Percentiles rank a stretch among this genome's conserved stretches.
These are phyloP conservation scores for Cavia porcellus DNA, from an alignment of 2,113 vertebrate genomes.

Conservation along the genomic window DNA sequence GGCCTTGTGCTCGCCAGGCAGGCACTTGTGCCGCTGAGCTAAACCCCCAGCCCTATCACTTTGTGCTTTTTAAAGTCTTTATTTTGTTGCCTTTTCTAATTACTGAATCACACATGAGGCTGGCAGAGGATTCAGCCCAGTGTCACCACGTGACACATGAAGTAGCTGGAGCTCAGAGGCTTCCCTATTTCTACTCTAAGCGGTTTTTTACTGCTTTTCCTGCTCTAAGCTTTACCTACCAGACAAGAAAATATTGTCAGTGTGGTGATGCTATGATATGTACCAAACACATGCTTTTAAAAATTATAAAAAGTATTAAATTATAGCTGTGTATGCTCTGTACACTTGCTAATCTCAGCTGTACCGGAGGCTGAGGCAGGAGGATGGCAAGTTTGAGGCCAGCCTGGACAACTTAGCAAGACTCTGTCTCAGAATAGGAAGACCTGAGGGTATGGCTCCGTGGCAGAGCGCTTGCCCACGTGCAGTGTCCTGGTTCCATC, in stretches of 20 bases:
- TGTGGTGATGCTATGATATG: neutral
- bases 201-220: neutral
- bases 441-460: neutral
- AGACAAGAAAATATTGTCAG: slow-evolving; percentile 12
- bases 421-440: neutral
- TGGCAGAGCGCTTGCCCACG: neutral
- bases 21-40: too few species aligned
- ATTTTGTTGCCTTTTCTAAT: neutral
- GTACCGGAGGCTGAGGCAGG: neutral
- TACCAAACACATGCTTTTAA: slow-evolving; percentile 24
- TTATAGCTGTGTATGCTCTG: neutral
- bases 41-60: neutral
- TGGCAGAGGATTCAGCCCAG: neutral
- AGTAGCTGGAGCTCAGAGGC: neutral
- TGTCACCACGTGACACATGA: neutral
- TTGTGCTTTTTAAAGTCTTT: slow-evolving; percentile 33
- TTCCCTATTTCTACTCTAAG: neutral
- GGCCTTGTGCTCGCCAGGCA: too few species aligned
- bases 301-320: neutral
- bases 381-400: neutral
- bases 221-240: neutral
- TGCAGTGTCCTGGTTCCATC: neutral
- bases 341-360: neutral
- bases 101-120: neutral
- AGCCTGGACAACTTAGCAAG: neutral